A percentile compares a stretch with the other conserved stretches of the same genome.
Conservation (phyloP, 2,888 invertebrate species). For the Dynastes tityus region DNA sequence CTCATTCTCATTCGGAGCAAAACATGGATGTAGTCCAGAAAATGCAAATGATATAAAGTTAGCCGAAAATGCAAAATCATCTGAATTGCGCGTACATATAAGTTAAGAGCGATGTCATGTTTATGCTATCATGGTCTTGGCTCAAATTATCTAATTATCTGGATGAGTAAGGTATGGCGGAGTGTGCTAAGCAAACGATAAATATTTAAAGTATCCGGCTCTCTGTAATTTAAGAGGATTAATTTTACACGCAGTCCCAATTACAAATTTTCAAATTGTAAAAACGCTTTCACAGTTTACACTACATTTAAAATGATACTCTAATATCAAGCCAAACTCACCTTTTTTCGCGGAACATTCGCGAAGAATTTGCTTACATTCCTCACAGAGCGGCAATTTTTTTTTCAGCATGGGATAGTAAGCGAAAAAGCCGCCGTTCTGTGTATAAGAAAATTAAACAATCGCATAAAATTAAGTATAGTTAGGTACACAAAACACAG, state of each 20-base stretch:
- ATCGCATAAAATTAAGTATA: conserved; percentile 32
- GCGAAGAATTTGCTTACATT: conserved; percentile 29
- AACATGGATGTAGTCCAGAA: too few species aligned
- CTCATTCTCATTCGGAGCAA: too few species aligned
- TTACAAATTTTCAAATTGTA: conserved; percentile 7
- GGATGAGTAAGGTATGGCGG: too few species aligned
- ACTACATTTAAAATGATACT: conserved; percentile 12
- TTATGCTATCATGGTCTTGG: too few species aligned
- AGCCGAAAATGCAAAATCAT: too few species aligned
- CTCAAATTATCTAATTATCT: too few species aligned
- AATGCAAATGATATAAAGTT: too few species aligned
- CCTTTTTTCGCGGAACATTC: conserved; percentile 1
- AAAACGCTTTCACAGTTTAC: conserved; percentile 12
- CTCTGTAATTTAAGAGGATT: not conserved
- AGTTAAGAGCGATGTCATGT: too few species aligned
- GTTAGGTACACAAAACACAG: conserved; percentile 24
- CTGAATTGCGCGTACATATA: too few species aligned
- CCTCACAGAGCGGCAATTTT: conserved; percentile 16
- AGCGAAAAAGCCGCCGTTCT: not conserved
- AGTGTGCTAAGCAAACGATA: too few species aligned
- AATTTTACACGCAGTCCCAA: not conserved
- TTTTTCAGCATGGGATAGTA: not conserved
- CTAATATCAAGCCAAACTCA: not conserved
- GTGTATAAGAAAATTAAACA: conserved; percentile 26
- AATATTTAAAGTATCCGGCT: too few species aligned